Evolutionary conservation across 2,888 invertebrate species (phyloP).

Genomic region (Drosophila quinaria): DNA sequence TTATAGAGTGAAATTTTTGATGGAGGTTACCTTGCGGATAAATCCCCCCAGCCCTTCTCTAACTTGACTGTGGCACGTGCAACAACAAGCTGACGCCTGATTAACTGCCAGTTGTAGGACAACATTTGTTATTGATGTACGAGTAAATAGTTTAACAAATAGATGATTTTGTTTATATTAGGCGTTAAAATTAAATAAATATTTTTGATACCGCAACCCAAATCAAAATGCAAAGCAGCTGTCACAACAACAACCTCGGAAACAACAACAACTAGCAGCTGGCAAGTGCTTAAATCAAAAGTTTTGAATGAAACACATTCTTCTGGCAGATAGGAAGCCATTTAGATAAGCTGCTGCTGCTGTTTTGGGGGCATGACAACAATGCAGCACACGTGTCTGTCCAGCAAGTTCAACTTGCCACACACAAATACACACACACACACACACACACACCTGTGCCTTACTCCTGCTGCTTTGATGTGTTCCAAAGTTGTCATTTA

Average conservation of each 20-base stretch:
- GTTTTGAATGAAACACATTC: conserved; percentile 39
- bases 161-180: conserved; percentile 22
- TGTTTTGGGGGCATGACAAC: conserved; percentile 30
- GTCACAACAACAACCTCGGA: conserved; percentile 30
- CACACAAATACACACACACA: conserved; percentile 10
- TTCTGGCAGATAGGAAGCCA: conserved; percentile 36
- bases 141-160: conserved; percentile 34
- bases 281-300: conserved; percentile 56
- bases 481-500: conserved; percentile 48
- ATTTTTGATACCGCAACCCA: conserved; percentile 65
- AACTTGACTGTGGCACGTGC: conserved; percentile 44
- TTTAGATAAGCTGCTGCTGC: conserved; percentile 52
- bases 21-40: conserved; percentile 1
- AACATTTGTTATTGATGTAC: conserved; percentile 65
- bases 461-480: conserved; percentile 24
- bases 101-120: conserved; percentile 53
- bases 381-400: conserved; percentile 44
- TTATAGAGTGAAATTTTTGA: conserved; percentile 13
- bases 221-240: conserved; percentile 70
- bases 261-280: conserved; percentile 18
- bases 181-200: conserved; percentile 69
- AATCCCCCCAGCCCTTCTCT: background rate
- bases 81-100: conserved; percentile 54
- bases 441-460: background rate
- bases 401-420: conserved; percentile 25